Base-by-base conservation (phyloP, 2,888 invertebrate species). In the Troglohyphantes excavatus region DNA sequence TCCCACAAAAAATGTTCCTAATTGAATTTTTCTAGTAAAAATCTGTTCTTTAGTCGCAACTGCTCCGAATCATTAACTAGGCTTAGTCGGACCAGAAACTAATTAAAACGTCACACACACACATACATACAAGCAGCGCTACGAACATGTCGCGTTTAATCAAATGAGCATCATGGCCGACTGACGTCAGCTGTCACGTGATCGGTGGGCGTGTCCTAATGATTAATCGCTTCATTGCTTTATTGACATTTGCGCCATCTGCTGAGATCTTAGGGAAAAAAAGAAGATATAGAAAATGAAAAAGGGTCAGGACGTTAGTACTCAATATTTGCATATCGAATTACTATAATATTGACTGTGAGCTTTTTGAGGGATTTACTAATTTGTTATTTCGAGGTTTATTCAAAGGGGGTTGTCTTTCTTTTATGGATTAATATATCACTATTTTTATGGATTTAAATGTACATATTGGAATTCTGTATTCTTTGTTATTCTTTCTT, bases 301-400 rank as follows among this genome's bases (percentile, higher is more conserved):
- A 46, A 67, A 13, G 72, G 19, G 53, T 21, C 3, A 26, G 39
- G 33, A 29, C 39, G 29, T 39, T 70, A 26, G 39, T 27, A 19
- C 70, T 82, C 70, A 67, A 73, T 84, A 84, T 84, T 73, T 84
- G 75, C 84, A 75, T 84, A 84, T 84, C 84, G 84, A 84, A 84
- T 75, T 84, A 67, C 75, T 75, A 75, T 75, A 75, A 75, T 75
- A 84, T 83, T 63, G 83, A 72, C 83, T 75, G 29, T 13, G 11
- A 27, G 75, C 39, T 19, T 21, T 33, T n/a, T 33, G 27, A 27
- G 19, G 68, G n/a, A 19, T 70, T 70, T n/a, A 29, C 68, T 70
- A 33, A 70, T 70, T 70, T 70, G 39, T 29, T 70, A 70, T 33
- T 70, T 65, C 39, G 13, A 17, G 11, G 68, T 33, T 70, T 70